Conservation (phyloP, 2,888 invertebrate species). For the Crioceris asparagi region DNA sequence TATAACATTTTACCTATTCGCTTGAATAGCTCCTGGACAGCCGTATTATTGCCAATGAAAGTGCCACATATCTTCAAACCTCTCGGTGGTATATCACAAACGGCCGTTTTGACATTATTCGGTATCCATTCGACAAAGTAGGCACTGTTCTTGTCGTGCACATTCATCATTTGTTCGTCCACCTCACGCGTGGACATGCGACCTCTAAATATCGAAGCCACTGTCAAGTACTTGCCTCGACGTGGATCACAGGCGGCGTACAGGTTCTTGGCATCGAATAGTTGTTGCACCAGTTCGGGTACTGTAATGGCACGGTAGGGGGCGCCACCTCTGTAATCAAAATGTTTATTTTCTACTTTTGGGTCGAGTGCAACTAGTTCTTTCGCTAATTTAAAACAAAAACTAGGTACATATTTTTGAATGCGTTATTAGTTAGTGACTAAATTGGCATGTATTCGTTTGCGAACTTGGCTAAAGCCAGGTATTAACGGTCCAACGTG, state of each 20-base stretch:
- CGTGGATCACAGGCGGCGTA: conserved; percentile 84
- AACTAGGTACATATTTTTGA: too few species aligned
- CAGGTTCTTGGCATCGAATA: conserved; percentile 80
- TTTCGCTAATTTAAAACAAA: too few species aligned
- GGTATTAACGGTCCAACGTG: too few species aligned
- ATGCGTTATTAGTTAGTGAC: too few species aligned
- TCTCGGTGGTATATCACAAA: conserved; percentile 60
- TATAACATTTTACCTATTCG: conserved; percentile 29
- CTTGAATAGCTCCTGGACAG: conserved; percentile 72
- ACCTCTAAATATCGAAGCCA: conserved; percentile 72
- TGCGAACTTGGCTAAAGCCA: too few species aligned
- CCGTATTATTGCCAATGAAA: conserved; percentile 53
- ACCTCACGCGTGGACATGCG: conserved; percentile 55
- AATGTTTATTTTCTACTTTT: too few species aligned
- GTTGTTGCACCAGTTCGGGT: conserved; percentile 65
- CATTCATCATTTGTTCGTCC: conserved; percentile 50
- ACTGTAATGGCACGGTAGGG: conserved; percentile 67
- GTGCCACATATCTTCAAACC: conserved; percentile 58
- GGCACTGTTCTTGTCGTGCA: conserved; percentile 56
- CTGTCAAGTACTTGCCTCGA: conserved; percentile 68
- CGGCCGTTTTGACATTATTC: conserved; percentile 61
- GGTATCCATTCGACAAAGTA: conserved; percentile 60
- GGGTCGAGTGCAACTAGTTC: too few species aligned
- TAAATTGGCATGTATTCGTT: too few species aligned
- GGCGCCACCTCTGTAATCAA: conserved; percentile 39